phyloP scores from a whole-genome alignment of 2,797 vertebrate genomes.

The Lutjanus argentimaculatus region DNA sequence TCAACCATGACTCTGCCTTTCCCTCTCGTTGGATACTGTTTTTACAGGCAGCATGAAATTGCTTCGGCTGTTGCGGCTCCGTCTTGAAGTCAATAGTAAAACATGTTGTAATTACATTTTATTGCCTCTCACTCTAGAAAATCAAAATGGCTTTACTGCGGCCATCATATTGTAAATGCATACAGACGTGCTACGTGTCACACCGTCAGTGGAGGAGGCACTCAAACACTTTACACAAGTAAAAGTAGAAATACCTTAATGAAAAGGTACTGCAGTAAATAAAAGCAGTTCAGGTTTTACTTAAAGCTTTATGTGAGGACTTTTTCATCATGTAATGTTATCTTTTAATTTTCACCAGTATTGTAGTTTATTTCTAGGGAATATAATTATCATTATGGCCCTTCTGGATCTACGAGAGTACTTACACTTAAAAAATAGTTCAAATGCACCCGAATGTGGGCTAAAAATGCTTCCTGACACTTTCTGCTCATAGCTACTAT shows the following conservation, averaged over 20 bases:
- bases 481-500: background rate
- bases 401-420: background rate
- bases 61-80: conserved; percentile 77
- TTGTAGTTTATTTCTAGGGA: background rate
- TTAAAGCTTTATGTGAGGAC: background rate
- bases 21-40: conserved; percentile 58
- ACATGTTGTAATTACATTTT: conserved; percentile 87
- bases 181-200: conserved; percentile 52
- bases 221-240: conserved; percentile 36
- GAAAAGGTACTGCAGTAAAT: conserved; percentile 16
- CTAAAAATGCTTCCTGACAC: background rate
- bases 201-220: conserved; percentile 40
- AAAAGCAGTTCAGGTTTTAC: background rate
- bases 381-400: background rate
- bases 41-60: conserved; percentile 83
- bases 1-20: conserved; percentile 78
- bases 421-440: too few species aligned
- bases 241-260: conserved; percentile 31
- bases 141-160: conserved; percentile 76
- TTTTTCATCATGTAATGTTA: background rate
- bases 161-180: conserved; percentile 77
- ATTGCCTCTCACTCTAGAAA: conserved; percentile 76
- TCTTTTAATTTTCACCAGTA: background rate
- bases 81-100: conserved; percentile 83
- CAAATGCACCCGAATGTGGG: background rate